Conservation (phyloP, 2,888 invertebrate genomes). For the Harpagoxenus sublaevis region DNA sequence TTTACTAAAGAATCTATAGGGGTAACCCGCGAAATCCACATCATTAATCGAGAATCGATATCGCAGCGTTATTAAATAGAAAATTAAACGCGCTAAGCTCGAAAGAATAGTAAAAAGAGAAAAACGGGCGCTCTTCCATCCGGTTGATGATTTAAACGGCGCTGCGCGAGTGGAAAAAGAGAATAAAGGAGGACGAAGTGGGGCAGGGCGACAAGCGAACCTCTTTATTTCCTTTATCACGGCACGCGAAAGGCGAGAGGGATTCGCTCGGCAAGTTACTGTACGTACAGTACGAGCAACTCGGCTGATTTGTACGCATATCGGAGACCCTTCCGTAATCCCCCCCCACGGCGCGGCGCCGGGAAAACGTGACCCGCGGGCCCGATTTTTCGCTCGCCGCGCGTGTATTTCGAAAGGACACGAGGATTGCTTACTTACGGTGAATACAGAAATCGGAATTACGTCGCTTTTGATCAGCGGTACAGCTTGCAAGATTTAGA, state of each 20-base stretch:
- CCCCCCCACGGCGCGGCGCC: background rate
- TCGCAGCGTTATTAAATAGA: background rate
- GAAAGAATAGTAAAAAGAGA: background rate
- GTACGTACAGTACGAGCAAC: constrained; percentile 8
- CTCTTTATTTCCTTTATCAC: constrained; percentile 57
- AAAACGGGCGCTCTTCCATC: constrained; percentile 20
- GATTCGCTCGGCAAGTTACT: constrained; percentile 11
- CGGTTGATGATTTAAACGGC: constrained; percentile 69
- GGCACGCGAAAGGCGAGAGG: constrained; percentile 17
- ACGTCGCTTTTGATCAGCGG: background rate
- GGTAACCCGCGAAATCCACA: background rate
- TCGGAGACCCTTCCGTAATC: constrained; percentile 53
- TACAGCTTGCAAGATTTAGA: background rate
- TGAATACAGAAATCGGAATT: constrained; percentile 8
- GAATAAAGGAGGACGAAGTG: background rate
- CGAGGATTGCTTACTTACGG: constrained; percentile 7
- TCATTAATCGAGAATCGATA: constrained; percentile 19
- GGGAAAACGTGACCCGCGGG: constrained; percentile 61
- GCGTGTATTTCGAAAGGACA: constrained; percentile 18
- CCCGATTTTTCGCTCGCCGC: constrained; percentile 55
- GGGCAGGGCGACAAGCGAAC: background rate
- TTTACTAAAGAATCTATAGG: background rate
- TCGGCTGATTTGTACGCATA: constrained; percentile 61
- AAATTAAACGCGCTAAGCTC: constrained; percentile 12
- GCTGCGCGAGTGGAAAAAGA: background rate